These are phyloP conservation scores for Nannoperca australis DNA, from an alignment of 2,797 vertebrate species.

Conservation along the genomic window DNA sequence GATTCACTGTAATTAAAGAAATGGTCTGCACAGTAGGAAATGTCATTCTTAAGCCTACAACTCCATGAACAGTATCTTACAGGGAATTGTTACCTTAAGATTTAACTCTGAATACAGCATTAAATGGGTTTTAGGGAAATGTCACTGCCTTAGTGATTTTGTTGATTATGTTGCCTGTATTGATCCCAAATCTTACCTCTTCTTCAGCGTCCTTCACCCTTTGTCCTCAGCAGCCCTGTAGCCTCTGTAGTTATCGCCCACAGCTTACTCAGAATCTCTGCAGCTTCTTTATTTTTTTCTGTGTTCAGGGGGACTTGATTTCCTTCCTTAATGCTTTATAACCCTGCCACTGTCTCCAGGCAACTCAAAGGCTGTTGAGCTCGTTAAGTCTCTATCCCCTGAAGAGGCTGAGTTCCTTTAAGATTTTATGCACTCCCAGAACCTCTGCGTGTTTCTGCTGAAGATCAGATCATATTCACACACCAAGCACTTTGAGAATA, in stretches of 20 bases:
- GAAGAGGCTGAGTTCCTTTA: constrained; percentile 74
- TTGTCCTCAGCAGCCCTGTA: constrained; percentile 55
- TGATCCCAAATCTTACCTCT: constrained; percentile 64
- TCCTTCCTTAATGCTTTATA: constrained; percentile 81
- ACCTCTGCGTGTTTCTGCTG: constrained; percentile 61
- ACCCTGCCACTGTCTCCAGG: constrained; percentile 80
- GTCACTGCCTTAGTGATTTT: constrained; percentile 66
- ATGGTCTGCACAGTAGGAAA: constrained; percentile 58
- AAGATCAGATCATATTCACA: constrained; percentile 72
- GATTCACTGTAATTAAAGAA: constrained; percentile 75
- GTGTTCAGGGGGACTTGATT: constrained; percentile 73
- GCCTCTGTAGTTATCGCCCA: constrained; percentile 51
- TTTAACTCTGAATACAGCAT: constrained; percentile 55
- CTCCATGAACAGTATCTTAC: constrained; percentile 42
- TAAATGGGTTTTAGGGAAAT: constrained; percentile 77
- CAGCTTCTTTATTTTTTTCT: constrained; percentile 54
- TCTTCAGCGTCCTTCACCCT: constrained; percentile 44
- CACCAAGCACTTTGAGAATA: constrained; percentile 69
- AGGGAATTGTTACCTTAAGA: constrained; percentile 57
- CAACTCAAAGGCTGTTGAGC: constrained; percentile 83
- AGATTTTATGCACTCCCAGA: constrained; percentile 74
- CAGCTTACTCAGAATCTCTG: constrained; percentile 66
- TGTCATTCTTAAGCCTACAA: constrained; percentile 59
- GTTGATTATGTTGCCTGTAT: constrained; percentile 62
- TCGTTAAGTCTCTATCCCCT: constrained; percentile 81